Evolutionary conservation across 1,140 invertebrate species (phyloP), one percentile per base, ranked within the genome.

Genomic region (Zaprionus kolodkinae): DNA sequence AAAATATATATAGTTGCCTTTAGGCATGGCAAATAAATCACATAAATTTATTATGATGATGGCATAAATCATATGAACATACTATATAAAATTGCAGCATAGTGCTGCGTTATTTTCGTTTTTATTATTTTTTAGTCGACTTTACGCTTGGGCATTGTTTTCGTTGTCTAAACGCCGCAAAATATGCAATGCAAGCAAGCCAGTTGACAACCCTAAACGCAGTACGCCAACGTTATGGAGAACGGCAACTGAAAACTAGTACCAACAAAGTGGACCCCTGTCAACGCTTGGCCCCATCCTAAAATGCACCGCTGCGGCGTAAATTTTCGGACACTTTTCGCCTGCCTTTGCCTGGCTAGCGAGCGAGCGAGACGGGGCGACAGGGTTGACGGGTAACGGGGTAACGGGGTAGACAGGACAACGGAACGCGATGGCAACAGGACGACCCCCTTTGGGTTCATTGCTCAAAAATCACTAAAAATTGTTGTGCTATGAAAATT

Each of bases 21-120:
- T 65, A 87, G 66, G 79, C 79, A 48, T 43, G 48, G 59, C 71
- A 80, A 79, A 91, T 91, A 91, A 91, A 91, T 91, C 89, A 91
- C 60, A 82, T 88, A 77, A 91, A 91, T 91, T 91, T 91, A 91
- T 91, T 91, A 91, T 91, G 88, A 91, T 91, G 89, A 91, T 88
- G 79, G 76, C 81, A 89, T 91, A 91, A 91, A 91, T 91, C 88
- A 90, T 81, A 78, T 43, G 45, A 56, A 60, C 67, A 79, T 86
- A 35, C 33, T 10, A 86, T 87, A 87, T 83, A 88, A 86, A 86
- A 88, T 77, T 82, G 72, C 79, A 86, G 57, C 63, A 25, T 56
- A 48, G 33, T 9, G 48, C 50, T 48, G 59, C 30, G 38, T 50
- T 36, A 43, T 59, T 56, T 30, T 50, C 13, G 36, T 72, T 66